phyloP scores from a whole-genome alignment of 2,888 invertebrate species.

The Gisinianus flammeolus region DNA sequence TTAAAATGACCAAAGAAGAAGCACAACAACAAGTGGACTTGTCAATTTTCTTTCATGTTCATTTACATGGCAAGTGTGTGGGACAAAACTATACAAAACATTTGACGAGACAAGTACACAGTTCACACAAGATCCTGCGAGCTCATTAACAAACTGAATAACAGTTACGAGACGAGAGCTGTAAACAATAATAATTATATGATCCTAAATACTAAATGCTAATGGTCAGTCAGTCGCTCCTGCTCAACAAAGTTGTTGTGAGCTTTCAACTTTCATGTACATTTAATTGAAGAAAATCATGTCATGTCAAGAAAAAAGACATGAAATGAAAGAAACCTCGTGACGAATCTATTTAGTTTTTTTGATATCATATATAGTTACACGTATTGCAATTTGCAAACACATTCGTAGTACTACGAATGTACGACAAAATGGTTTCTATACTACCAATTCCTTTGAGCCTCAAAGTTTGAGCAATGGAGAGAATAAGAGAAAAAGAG shows the following conservation, averaged over 20 bases:
- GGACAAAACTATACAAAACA: not conserved
- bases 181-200: not conserved
- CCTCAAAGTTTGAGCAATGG: no score
- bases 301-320: not conserved
- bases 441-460: not conserved
- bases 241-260: not conserved
- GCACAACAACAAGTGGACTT: not conserved
- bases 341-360: not conserved
- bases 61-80: not conserved
- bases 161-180: not conserved
- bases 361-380: not conserved
- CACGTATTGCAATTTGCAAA: not conserved
- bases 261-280: not conserved
- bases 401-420: not conserved
- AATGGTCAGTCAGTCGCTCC: not conserved
- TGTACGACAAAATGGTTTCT: not conserved
- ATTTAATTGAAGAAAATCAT: constrained; percentile 10
- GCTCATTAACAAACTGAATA: not conserved
- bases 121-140: not conserved
- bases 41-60: not conserved
- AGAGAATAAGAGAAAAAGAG: no score
- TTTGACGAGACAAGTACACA: not conserved
- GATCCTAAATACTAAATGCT: no score
- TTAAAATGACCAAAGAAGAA: not conserved
- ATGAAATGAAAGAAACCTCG: not conserved